Evolutionary conservation across 53 echinoderm and acorn worm genomes (phyloP).

Genomic region (Glandiceps talaboti): DNA sequence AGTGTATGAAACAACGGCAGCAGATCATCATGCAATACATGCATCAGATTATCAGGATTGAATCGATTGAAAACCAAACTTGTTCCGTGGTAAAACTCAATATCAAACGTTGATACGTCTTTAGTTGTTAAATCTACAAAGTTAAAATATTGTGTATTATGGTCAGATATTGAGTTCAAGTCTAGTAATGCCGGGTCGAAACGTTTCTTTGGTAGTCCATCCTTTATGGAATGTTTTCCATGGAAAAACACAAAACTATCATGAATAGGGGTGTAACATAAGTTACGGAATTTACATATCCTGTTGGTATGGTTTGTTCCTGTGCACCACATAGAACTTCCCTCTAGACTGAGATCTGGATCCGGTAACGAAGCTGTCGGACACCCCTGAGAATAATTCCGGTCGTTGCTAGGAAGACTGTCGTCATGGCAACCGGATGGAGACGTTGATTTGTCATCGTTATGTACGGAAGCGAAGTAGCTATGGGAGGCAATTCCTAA

Average conservation of each 20-base stretch:
- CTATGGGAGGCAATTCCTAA: neutral
- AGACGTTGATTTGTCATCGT: neutral
- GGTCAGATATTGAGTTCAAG: conserved; percentile 71
- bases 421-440: neutral
- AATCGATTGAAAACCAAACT: conserved; percentile 79
- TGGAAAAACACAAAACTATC: conserved; percentile 67
- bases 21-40: conserved; percentile 91
- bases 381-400: no score
- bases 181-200: conserved; percentile 73
- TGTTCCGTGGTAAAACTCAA: conserved; percentile 34
- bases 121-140: conserved; percentile 40
- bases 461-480: neutral
- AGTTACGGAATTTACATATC: conserved; percentile 67
- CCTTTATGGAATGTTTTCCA: conserved; percentile 28
- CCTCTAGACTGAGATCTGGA: conserved; percentile 4
- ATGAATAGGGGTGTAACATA: conserved; percentile 44
- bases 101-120: conserved; percentile 5
- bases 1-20: conserved; percentile 65
- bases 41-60: conserved; percentile 79
- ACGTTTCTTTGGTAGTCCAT: conserved; percentile 44
- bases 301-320: conserved; percentile 61
- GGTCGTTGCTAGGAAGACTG: neutral
- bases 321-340: conserved; percentile 61
- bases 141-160: conserved; percentile 92
- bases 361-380: neutral